Conservation (phyloP, 1,140 invertebrate species). For the Listronotus bonariensis region DNA sequence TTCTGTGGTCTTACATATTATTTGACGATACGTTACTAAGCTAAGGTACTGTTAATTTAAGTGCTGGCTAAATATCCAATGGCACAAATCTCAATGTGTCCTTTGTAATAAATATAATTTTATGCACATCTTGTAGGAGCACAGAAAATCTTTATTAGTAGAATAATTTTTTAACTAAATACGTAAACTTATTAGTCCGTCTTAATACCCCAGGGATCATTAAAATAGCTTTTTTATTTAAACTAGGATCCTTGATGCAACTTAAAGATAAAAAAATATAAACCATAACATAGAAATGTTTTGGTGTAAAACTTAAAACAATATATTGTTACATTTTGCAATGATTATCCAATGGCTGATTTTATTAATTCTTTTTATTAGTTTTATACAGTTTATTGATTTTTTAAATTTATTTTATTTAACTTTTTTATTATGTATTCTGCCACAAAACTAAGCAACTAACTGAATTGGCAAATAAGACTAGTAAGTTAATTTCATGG, state of each 20-base stretch:
- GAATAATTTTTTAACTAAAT: constrained; percentile 13
- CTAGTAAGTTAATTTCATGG: too few species aligned
- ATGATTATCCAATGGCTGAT: constrained; percentile 2
- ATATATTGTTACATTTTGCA: constrained; percentile 19
- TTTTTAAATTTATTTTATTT: too few species aligned
- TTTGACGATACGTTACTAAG: background rate
- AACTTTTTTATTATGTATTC: too few species aligned
- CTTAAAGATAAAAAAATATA: constrained; percentile 15
- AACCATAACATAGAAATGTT: constrained; percentile 19
- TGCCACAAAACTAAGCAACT: too few species aligned
- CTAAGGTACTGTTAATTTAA: constrained; percentile 1
- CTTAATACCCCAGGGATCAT: constrained; percentile 32
- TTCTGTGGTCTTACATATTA: background rate
- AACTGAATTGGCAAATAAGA: too few species aligned
- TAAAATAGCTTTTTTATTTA: constrained; percentile 14
- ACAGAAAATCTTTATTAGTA: background rate
- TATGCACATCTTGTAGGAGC: background rate
- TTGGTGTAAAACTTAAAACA: constrained; percentile 19
- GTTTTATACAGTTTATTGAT: too few species aligned
- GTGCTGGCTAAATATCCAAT: constrained; percentile 18
- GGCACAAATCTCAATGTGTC: background rate
- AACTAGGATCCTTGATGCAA: constrained; percentile 22
- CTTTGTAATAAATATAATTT: background rate
- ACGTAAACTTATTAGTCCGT: constrained; percentile 32
- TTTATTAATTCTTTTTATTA: constrained; percentile 5